Percentiles rank a stretch among this genome's conserved stretches.
Evolutionary conservation across 2,113 vertebrate genomes (phyloP).

Genomic region (Platichthys flesus): DNA sequence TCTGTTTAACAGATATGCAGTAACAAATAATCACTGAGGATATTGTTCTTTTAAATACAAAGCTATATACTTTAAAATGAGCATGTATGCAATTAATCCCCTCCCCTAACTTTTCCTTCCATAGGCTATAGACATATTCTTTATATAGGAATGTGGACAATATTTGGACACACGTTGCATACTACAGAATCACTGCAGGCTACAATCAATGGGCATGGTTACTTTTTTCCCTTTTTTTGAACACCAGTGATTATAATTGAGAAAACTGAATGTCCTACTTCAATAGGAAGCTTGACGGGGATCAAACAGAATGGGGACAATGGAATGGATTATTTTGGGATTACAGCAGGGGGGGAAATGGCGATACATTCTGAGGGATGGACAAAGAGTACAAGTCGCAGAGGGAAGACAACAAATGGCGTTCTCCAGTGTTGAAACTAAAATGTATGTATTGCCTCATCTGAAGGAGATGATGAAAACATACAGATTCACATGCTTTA

Average conservation of each 20-base stretch:
- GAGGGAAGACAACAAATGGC: conserved; percentile 77
- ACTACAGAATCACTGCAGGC: conserved; percentile 87
- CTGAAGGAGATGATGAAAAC: conserved; percentile 84
- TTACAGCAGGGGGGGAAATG: conserved; percentile 66
- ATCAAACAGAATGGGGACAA: conserved; percentile 85
- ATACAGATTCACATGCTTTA: conserved; percentile 39
- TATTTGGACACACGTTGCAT: conserved; percentile 88
- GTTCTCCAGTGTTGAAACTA: conserved; percentile 88
- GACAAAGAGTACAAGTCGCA: conserved; percentile 83
- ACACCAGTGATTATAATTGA: conserved; percentile 61
- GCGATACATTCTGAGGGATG: conserved; percentile 86
- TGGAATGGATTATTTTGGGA: conserved; percentile 79
- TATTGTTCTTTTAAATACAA: conserved; percentile 91
- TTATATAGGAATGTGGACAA: conserved; percentile 89
- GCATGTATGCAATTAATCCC: conserved; percentile 85
- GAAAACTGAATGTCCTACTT: conserved; percentile 82
- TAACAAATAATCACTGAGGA: conserved; percentile 95
- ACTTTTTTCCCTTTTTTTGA: neutral
- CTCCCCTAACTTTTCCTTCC: conserved; percentile 86
- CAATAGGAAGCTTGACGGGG: conserved; percentile 86
- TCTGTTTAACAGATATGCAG: conserved; percentile 84
- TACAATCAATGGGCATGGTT: conserved; percentile 73
- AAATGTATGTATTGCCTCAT: conserved; percentile 85
- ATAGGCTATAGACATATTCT: conserved; percentile 82
- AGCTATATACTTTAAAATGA: conserved; percentile 89